These are phyloP conservation scores for Brachystomella parvula DNA, from an alignment of 1,140 invertebrate genomes.

Conservation along the genomic window DNA sequence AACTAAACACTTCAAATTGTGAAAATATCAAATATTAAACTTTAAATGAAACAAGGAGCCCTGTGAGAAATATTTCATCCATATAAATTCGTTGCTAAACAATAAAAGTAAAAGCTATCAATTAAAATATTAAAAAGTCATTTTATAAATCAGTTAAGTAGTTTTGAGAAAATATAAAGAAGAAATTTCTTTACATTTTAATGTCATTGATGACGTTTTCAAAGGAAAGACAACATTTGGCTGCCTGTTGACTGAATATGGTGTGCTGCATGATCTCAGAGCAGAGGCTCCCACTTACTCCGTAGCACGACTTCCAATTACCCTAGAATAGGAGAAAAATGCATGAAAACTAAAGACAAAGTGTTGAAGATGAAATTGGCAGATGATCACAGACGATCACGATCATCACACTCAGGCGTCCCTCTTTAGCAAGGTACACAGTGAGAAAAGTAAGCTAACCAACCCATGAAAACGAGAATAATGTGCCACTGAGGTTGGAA, in stretches of 20 bases:
- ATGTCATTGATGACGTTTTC: slow-evolving; percentile 56
- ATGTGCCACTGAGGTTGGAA: too few species aligned
- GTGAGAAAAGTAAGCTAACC: too few species aligned
- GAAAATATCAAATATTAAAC: too few species aligned
- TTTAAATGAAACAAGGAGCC: too few species aligned
- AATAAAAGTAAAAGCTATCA: slow-evolving; percentile 2
- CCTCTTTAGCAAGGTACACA: too few species aligned
- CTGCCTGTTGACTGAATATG: slow-evolving; percentile 54
- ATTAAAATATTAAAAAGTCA: background rate
- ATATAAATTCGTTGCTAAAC: too few species aligned
- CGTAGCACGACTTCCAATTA: slow-evolving; percentile 45
- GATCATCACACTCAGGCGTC: background rate
- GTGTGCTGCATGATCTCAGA: slow-evolving; percentile 62
- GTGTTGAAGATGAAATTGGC: too few species aligned
- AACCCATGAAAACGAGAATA: too few species aligned
- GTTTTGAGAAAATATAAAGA: slow-evolving; percentile 1
- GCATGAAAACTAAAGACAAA: too few species aligned
- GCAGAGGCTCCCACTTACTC: slow-evolving; percentile 49
- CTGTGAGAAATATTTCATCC: too few species aligned
- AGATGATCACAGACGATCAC: background rate
- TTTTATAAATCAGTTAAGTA: background rate
- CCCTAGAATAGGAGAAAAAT: slow-evolving; percentile 24
- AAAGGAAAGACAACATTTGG: slow-evolving; percentile 55
- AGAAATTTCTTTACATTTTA: slow-evolving; percentile 51
- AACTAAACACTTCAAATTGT: too few species aligned